Percentiles rank a stretch among this genome's conserved stretches.
Evolutionary conservation across 2,797 vertebrate genomes (phyloP).

Genomic region (Thaleichthys pacificus): DNA sequence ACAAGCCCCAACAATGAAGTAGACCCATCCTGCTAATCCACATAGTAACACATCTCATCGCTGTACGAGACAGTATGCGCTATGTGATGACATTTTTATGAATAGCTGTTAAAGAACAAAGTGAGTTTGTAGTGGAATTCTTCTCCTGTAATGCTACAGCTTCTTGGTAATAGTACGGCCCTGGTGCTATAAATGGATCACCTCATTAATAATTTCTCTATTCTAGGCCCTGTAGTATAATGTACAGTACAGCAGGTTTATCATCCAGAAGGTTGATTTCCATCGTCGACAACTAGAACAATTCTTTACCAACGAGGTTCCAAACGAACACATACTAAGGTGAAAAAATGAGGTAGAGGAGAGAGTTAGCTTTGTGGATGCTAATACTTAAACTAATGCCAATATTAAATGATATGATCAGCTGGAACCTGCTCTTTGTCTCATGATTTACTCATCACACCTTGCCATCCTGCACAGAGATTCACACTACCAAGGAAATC

Average conservation of each 20-base stretch:
- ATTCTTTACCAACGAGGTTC: too few species aligned
- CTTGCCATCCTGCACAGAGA: conserved; percentile 21
- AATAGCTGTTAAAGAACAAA: not conserved
- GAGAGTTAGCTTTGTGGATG: too few species aligned
- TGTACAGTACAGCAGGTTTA: not conserved
- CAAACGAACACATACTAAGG: too few species aligned
- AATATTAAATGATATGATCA: not conserved
- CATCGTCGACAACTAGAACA: too few species aligned
- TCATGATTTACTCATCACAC: conserved; percentile 41
- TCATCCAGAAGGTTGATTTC: too few species aligned
- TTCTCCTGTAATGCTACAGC: not conserved
- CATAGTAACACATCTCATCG: conserved; percentile 1
- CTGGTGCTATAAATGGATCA: not conserved
- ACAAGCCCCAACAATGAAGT: conserved; percentile 48
- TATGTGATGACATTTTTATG: not conserved
- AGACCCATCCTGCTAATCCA: not conserved
- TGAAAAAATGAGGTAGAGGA: too few species aligned
- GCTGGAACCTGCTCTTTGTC: conserved; percentile 2
- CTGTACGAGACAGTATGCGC: not conserved
- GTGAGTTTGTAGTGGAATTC: not conserved
- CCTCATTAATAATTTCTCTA: not conserved
- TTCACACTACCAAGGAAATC: not conserved
- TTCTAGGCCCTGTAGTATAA: not conserved
- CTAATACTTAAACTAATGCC: too few species aligned
- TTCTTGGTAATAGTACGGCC: not conserved